Conservation (phyloP, 2,113 vertebrate genomes). For the Benitochromis conjunctus region DNA sequence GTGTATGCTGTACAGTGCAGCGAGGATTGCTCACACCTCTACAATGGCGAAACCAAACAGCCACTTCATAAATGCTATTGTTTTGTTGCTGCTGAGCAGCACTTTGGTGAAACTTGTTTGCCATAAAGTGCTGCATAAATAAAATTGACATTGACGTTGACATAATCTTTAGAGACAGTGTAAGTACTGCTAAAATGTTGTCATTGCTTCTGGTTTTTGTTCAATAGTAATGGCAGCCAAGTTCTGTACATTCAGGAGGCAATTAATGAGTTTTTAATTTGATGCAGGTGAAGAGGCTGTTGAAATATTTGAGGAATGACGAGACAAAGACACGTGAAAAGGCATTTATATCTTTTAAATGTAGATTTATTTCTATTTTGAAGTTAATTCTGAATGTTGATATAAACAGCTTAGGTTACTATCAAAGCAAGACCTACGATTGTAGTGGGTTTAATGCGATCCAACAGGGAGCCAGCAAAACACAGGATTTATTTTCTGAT, state of each 20-base stretch:
- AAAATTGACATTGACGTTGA: too few relatives aligned
- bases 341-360: not conserved
- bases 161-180: too few relatives aligned
- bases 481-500: not conserved
- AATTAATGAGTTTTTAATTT: not conserved
- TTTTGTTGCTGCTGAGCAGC: too few relatives aligned
- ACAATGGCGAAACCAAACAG: too few relatives aligned
- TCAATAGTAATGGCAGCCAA: not conserved
- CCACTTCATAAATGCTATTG: too few relatives aligned
- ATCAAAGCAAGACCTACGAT: not conserved
- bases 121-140: too few relatives aligned
- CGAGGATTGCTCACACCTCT: too few relatives aligned
- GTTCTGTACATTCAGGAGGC: not conserved
- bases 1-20: too few relatives aligned
- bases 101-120: too few relatives aligned
- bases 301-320: not conserved
- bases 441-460: not conserved
- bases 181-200: not conserved
- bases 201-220: not conserved
- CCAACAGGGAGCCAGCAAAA: not conserved
- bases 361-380: not conserved
- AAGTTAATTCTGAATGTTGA: not conserved
- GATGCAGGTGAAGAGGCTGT: not conserved
- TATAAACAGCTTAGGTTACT: not conserved
- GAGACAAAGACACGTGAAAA: not conserved